Evolutionary conservation across 2,113 vertebrate genomes (phyloP).

Genomic region (Oryzias woworae): DNA sequence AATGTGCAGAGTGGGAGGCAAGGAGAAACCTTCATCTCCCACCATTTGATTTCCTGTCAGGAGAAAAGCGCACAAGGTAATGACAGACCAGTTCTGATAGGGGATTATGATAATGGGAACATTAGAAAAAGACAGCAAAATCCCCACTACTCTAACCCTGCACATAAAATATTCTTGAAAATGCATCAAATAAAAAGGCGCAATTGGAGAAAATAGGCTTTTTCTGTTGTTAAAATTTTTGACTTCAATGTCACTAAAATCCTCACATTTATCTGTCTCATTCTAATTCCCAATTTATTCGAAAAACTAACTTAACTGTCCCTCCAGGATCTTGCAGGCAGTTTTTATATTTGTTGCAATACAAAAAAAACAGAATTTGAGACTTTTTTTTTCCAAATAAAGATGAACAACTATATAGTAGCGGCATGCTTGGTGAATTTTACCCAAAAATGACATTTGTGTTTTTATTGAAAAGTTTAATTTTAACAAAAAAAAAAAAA

Average conservation of each 20-base stretch:
- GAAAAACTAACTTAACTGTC: conserved; percentile 41
- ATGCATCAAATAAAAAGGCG: conserved; percentile 14
- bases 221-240: neutral
- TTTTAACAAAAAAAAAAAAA: too few relatives aligned
- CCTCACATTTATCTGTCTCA: conserved; percentile 44
- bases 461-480: too few relatives aligned
- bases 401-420: too few relatives aligned
- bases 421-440: too few relatives aligned
- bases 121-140: conserved; percentile 44
- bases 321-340: neutral
- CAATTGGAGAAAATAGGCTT: neutral
- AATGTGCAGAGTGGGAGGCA: conserved; percentile 19
- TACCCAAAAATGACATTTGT: too few relatives aligned
- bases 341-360: too few relatives aligned
- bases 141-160: conserved; percentile 6
- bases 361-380: too few relatives aligned
- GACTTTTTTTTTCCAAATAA: too few relatives aligned
- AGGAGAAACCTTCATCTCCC: conserved; percentile 53
- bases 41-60: conserved; percentile 64
- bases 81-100: conserved; percentile 43
- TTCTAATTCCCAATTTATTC: conserved; percentile 57
- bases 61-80: conserved; percentile 58
- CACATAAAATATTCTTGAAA: conserved; percentile 11
- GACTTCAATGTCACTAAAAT: conserved; percentile 25
- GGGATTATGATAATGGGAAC: conserved; percentile 67